Conservation (phyloP, 2,797 vertebrate genomes). For the Gambelia wislizenii region DNA sequence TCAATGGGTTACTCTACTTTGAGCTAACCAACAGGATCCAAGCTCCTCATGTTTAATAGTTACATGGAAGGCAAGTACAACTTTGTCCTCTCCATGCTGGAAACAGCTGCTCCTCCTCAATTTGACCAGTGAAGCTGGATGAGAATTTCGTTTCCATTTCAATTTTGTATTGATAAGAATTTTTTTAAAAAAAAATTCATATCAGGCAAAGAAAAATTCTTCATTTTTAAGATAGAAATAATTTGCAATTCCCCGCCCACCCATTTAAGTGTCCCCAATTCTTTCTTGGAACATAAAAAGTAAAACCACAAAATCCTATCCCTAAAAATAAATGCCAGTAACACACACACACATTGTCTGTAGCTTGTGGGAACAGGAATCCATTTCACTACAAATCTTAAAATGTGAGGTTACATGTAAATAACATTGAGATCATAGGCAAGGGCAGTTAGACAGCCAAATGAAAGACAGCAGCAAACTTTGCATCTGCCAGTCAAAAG, state of each 20-base stretch:
- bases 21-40: not conserved
- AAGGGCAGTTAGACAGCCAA: not conserved
- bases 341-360: not conserved
- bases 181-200: too few species aligned
- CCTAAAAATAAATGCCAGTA: not conserved
- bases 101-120: not conserved
- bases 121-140: not conserved
- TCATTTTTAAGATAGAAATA: too few species aligned
- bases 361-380: not conserved
- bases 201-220: too few species aligned
- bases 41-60: not conserved
- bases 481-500: constrained; percentile 7
- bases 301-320: not conserved
- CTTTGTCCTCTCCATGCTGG: not conserved
- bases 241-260: too few species aligned
- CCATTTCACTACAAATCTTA: not conserved
- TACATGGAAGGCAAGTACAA: not conserved
- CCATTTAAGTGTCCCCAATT: too few species aligned
- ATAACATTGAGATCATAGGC: not conserved
- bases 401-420: not conserved
- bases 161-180: too few species aligned
- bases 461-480: not conserved
- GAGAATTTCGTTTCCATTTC: not conserved
- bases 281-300: not conserved
- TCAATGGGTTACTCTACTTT: not conserved